These are phyloP conservation scores for Plutomurus gul DNA, from an alignment of 1,140 invertebrate species.

Conservation along the genomic window DNA sequence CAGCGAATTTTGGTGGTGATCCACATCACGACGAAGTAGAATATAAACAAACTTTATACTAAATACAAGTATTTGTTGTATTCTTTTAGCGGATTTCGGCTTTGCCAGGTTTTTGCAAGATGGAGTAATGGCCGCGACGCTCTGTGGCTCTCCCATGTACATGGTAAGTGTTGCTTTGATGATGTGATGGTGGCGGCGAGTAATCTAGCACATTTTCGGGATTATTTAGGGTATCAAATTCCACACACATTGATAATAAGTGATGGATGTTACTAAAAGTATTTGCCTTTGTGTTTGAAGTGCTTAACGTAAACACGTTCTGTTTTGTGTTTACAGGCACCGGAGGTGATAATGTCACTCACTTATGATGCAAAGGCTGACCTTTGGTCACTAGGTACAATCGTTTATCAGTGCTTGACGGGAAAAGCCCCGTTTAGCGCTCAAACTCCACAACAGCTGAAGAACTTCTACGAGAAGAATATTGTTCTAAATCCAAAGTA, in stretches of 20 bases:
- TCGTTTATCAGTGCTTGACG: conserved; percentile 97
- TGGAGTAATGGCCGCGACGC: conserved; percentile 98
- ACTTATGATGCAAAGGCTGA: conserved; percentile 99
- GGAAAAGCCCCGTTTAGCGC: conserved; percentile 98
- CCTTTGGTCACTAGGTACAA: conserved; percentile 98
- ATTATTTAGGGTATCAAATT: too few relatives aligned
- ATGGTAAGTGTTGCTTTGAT: conserved; percentile 83
- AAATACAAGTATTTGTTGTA: background rate
- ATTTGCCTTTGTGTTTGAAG: background rate
- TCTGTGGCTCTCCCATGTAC: conserved; percentile 99
- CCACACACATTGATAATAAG: too few relatives aligned
- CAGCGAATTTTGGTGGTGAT: background rate
- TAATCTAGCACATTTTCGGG: too few relatives aligned
- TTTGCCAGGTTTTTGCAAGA: conserved; percentile 98
- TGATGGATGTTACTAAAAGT: too few relatives aligned
- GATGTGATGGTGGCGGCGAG: too few relatives aligned
- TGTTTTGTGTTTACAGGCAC: conserved; percentile 65
- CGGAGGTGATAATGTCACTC: conserved; percentile 99
- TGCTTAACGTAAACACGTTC: background rate
- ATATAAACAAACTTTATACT: too few relatives aligned
- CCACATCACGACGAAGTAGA: too few relatives aligned
- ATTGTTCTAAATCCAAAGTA: conserved; percentile 93
- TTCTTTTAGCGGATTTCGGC: conserved; percentile 89
- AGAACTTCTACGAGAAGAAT: conserved; percentile 96
- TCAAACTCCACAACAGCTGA: conserved; percentile 95